Evolutionary conservation across 2,888 invertebrate species (phyloP), one percentile per base, ranked within the genome.

Genomic region (Hartigia nigra): DNA sequence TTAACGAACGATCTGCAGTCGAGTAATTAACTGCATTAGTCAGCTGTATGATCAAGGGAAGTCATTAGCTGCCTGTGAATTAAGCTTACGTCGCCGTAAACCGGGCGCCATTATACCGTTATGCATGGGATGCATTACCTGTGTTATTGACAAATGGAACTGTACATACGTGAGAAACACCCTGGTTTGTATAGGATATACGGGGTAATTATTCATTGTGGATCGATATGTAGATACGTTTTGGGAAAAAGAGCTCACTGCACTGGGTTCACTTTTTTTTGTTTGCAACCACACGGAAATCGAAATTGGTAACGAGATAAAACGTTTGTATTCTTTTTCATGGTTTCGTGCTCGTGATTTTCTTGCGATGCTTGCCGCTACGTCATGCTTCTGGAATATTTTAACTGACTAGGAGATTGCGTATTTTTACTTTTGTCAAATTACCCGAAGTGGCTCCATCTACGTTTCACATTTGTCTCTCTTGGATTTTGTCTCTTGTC

Each of bases 1-100:
- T 55, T 23, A 23, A 2, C 23, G 55, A 55, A 72, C 31, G 72
- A 72, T 72, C 72, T 72, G 31, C 32, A 31, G 5, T 31, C 32
- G 72, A 72, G 34, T 34, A 72, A 72, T 72, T 72, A 72, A 72
- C 72, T 31, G 34, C 72, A 34, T 34, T 72, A 34, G 34, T 34
- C 72, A 72, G 34, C 12, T 34, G 72, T 34, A 34, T 72, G 72
- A 72, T 72, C 72, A 34, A 72, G 72, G 32, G 72, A 72, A 72
- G 72, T 72, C 72, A 72, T 72, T 72, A 72, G 72, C 72, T 34
- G 12, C 32, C 72, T 31, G 34, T 72, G 72, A 72, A 72, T 72
- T 72, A 34, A 34, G 72, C 72, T 72, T 72, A 23, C 72, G 55
- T 55, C 55, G 55, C 5, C 55, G 72, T 72, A 72, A 72, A 34